These are phyloP conservation scores for Flabesymbios commensalis DNA, from an alignment of 2,888 invertebrate species.

Conservation along the genomic window DNA sequence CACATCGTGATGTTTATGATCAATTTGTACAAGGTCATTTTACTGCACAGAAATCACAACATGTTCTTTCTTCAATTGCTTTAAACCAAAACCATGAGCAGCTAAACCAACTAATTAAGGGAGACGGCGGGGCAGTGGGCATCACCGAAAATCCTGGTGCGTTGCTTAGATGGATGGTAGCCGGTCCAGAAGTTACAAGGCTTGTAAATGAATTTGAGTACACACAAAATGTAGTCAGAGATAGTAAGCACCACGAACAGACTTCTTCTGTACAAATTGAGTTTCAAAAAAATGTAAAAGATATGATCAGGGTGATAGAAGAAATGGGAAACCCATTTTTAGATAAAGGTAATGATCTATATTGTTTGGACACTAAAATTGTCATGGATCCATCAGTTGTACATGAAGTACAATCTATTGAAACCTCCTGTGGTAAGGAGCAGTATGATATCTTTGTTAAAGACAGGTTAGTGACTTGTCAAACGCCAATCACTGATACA, in stretches of 20 bases:
- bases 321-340: neutral
- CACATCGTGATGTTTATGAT: neutral
- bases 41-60: no score
- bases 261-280: neutral
- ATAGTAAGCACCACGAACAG: neutral
- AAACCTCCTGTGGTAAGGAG: no score
- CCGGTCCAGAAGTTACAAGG: neutral
- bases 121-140: slow-evolving; percentile 5
- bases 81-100: slow-evolving; percentile 9
- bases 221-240: neutral
- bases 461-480: no score
- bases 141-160: slow-evolving; percentile 2
- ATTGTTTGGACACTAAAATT: neutral
- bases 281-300: neutral
- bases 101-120: slow-evolving; percentile 1
- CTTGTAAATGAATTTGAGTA: neutral
- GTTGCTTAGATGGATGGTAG: neutral
- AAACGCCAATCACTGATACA: no score
- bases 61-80: slow-evolving; percentile 1
- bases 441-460: no score
- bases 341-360: neutral
- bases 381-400: no score
- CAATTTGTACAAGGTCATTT: neutral
- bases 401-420: no score
- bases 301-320: neutral